These are phyloP conservation scores for Brachylomia viminalis DNA, from an alignment of 2,888 invertebrate genomes.

Conservation along the genomic window DNA sequence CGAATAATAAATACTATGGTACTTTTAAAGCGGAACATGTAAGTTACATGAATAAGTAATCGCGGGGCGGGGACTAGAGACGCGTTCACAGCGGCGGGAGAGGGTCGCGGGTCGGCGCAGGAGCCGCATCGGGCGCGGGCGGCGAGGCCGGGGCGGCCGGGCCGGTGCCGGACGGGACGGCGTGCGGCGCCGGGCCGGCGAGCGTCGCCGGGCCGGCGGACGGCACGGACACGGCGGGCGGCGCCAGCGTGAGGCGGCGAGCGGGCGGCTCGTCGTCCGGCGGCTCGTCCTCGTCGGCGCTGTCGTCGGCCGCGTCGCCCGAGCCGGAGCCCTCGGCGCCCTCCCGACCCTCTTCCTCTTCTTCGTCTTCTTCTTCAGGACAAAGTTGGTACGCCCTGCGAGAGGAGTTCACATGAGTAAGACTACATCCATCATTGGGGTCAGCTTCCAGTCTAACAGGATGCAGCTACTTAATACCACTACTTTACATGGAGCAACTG, in stretches of 20 bases:
- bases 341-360: conserved; percentile 84
- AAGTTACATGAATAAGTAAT: conserved; percentile 78
- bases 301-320: conserved; percentile 77
- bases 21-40: conserved; percentile 85
- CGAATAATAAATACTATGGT: conserved; percentile 87
- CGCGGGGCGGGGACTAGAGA: conserved; percentile 68
- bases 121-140: conserved; percentile 52
- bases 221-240: conserved; percentile 55
- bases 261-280: conserved; percentile 66
- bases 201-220: conserved; percentile 55
- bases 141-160: conserved; percentile 52
- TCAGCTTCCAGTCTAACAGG: neutral
- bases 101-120: conserved; percentile 61
- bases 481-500: too few species aligned
- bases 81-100: conserved; percentile 70
- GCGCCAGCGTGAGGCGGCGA: conserved; percentile 68
- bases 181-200: conserved; percentile 54
- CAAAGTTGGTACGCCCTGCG: conserved; percentile 87
- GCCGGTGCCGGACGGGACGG: conserved; percentile 35
- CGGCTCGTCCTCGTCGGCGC: conserved; percentile 74
- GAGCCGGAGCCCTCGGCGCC: conserved; percentile 76
- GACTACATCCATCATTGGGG: neutral
- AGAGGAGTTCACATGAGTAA: neutral
- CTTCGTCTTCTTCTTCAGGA: conserved; percentile 88
- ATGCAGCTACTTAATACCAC: neutral